Base-by-base conservation (phyloP, 2,888 invertebrate genomes). In the Platycheirus albimanus region DNA sequence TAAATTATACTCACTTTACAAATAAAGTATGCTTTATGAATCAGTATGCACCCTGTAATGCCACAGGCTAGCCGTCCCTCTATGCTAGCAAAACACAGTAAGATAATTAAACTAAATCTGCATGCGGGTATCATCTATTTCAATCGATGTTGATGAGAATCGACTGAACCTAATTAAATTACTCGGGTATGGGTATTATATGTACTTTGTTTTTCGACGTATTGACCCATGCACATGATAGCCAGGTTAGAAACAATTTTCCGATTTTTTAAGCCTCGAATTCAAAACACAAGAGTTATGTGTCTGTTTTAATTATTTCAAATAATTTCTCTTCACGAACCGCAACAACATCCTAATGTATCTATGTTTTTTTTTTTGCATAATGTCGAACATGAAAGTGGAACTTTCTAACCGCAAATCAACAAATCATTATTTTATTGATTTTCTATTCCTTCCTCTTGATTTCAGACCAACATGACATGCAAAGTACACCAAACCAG, bases 321-420 rank as follows among this genome's bases (percentile, higher is more conserved):
- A 72, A 43, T 11, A 54, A 74, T 79, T 69, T 61, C 58, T 74
- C 79, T 69, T 64, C 17, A 15, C 17, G 11, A 43, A 74, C 74
- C 79, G n/a, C 69, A 56, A 24, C 41, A 43, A 20, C 20, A 2
- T 11, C 11, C 7, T 5, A 17, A 15, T 51, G 0, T 15, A 20
- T 28, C 30, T 17, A 11, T 17, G 30, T 17, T 51, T 49, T 24
- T 24, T 19, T 1, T 7, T 78, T 63, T 56, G 63, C 69, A 69
- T 74, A 64, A 43, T 51, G n/a, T 41, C 13, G 4, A 13, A 15
- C 70, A 70, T 20, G 54, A 77, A 64, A 63, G 66, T 76, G 24
- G 38, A 66, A 76, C 81, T 81, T 81, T 81, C 81, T 76, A 81
- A 76, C 81, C 76, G 54, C 76, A 76, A 61, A 64, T 58, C 64